Evolutionary conservation across 2,888 invertebrate species (phyloP).

Genomic region (Agrochola macilenta): DNA sequence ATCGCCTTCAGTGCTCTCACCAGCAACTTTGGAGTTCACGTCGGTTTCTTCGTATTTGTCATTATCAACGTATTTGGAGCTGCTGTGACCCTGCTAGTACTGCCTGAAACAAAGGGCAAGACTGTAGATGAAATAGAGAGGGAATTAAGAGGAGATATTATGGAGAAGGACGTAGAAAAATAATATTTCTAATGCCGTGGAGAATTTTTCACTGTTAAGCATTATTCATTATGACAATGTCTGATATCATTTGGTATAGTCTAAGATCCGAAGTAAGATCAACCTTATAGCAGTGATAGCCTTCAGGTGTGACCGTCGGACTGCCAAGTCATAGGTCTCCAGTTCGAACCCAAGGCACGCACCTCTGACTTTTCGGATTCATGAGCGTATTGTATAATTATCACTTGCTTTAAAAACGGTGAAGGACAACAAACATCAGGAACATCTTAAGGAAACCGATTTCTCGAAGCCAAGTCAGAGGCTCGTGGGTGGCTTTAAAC

Average conservation of each 20-base stretch:
- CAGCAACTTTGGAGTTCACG: constrained; percentile 74
- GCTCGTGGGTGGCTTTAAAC: too few species aligned
- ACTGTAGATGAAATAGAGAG: constrained; percentile 77
- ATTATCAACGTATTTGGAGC: constrained; percentile 75
- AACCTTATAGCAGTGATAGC: background rate
- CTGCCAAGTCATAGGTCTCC: too few species aligned
- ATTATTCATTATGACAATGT: background rate
- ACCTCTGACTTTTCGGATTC: too few species aligned
- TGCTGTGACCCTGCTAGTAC: constrained; percentile 70
- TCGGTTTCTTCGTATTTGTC: constrained; percentile 79
- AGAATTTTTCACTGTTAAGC: background rate
- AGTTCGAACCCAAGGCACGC: too few species aligned
- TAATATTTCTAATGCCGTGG: background rate
- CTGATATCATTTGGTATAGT: background rate
- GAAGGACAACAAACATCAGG: too few species aligned
- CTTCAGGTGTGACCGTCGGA: too few species aligned
- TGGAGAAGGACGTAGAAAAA: constrained; percentile 4
- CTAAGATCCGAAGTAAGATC: background rate
- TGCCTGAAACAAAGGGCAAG: constrained; percentile 86
- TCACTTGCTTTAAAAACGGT: too few species aligned
- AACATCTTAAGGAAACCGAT: too few species aligned
- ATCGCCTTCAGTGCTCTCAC: constrained; percentile 67
- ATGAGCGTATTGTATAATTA: too few species aligned
- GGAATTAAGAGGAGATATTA: constrained; percentile 49
- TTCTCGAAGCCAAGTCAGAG: too few species aligned